Evolutionary conservation across 2,113 vertebrate species (phyloP).

Genomic region (Dipodomys ordii): DNA sequence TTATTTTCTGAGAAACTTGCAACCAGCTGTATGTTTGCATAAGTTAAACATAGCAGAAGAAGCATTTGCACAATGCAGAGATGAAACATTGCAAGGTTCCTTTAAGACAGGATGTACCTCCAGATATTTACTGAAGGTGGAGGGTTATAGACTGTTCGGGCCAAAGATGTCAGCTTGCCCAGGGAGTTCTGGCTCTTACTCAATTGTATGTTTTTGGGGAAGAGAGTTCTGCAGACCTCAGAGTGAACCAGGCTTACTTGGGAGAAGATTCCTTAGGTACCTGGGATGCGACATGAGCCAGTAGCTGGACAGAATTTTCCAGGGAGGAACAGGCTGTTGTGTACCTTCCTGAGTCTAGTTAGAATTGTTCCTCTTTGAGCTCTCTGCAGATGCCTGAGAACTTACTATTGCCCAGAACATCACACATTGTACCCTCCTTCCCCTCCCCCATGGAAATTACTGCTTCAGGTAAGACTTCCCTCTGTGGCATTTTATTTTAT

Average conservation of each 20-base stretch:
- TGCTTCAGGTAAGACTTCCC: conserved; percentile 31
- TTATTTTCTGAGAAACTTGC: not conserved
- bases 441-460: not conserved
- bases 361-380: not conserved
- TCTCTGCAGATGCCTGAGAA: not conserved
- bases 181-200: not conserved
- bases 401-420: not conserved
- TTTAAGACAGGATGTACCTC: conserved; percentile 30
- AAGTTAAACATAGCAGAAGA: not conserved
- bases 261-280: not conserved
- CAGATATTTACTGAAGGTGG: conserved; percentile 7
- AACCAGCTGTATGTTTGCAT: not conserved
- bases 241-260: not conserved
- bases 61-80: not conserved
- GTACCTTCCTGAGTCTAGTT: not conserved
- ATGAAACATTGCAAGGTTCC: not conserved
- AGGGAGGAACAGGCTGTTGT: not conserved
- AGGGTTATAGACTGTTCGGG: not conserved
- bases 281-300: not conserved
- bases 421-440: too few species aligned
- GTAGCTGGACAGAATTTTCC: not conserved
- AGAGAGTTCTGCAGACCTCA: not conserved
- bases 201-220: not conserved
- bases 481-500: too few species aligned
- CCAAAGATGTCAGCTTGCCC: fast-evolving